phyloP scores from a whole-genome alignment of 2,797 vertebrate genomes.

The Macroramphosus scolopax region DNA sequence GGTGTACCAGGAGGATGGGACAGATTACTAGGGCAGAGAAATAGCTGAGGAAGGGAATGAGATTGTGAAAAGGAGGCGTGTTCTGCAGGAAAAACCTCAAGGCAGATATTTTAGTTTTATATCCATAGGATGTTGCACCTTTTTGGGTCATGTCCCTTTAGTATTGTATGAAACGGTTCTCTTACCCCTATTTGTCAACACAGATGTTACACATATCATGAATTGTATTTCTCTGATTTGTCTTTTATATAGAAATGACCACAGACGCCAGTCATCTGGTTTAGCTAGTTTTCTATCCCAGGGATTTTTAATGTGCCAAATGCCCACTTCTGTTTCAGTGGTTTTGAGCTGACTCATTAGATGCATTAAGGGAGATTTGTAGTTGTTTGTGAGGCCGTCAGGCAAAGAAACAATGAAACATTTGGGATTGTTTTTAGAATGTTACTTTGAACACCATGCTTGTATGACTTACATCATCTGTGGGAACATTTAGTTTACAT shows the following conservation, averaged over 20 bases:
- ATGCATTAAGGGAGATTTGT: slow-evolving; percentile 28
- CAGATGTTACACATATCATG: slow-evolving; percentile 60
- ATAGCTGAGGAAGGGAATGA: slow-evolving; percentile 19
- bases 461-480: slow-evolving; percentile 26
- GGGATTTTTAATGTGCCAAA: slow-evolving; percentile 52
- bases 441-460: not conserved
- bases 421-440: slow-evolving; percentile 8
- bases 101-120: slow-evolving; percentile 46
- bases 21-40: slow-evolving; percentile 66
- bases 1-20: slow-evolving; percentile 75
- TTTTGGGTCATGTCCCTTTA: slow-evolving; percentile 38
- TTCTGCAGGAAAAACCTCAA: slow-evolving; percentile 27
- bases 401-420: slow-evolving; percentile 19
- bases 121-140: slow-evolving; percentile 36
- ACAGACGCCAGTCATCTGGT: slow-evolving; percentile 40
- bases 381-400: slow-evolving; percentile 10
- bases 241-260: slow-evolving; percentile 54
- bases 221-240: slow-evolving; percentile 47
- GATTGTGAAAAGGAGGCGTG: slow-evolving; percentile 14
- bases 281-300: slow-evolving; percentile 36
- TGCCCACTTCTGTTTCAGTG: not conserved
- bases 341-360: slow-evolving; percentile 15
- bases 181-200: slow-evolving; percentile 32
- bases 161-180: slow-evolving; percentile 49
- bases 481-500: no score